phyloP scores from a whole-genome alignment of 1,140 invertebrate genomes.

The Aphelenchoides avenae region DNA sequence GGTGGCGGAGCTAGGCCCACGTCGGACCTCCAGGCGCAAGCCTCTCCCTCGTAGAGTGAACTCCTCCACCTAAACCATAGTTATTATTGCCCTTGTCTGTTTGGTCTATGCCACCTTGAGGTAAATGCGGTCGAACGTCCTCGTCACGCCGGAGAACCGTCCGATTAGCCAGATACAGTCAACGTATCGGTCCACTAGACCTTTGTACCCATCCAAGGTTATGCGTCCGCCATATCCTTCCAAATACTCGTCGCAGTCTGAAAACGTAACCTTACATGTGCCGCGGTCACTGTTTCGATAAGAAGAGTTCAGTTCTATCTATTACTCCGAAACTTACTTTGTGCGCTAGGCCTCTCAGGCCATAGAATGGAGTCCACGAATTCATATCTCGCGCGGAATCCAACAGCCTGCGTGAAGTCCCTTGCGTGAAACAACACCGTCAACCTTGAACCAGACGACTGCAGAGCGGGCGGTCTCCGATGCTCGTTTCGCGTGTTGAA shows the following conservation, averaged over 20 bases:
- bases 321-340: slow-evolving; percentile 18
- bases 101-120: too few relatives aligned
- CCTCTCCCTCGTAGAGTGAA: slow-evolving; percentile 37
- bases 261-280: slow-evolving; percentile 27
- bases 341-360: slow-evolving; percentile 37
- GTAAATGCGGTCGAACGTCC: slow-evolving; percentile 43
- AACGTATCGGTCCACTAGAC: slow-evolving; percentile 28
- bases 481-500: slow-evolving; percentile 42
- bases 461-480: slow-evolving; percentile 36
- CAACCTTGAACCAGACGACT: slow-evolving; percentile 22
- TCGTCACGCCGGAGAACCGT: slow-evolving; percentile 17
- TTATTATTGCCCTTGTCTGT: too few relatives aligned
- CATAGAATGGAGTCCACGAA: slow-evolving; percentile 32
- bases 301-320: slow-evolving; percentile 8
- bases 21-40: slow-evolving; percentile 36
- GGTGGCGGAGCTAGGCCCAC: slow-evolving; percentile 31
- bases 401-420: slow-evolving; percentile 41
- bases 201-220: slow-evolving; percentile 17
- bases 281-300: background rate
- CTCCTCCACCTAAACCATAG: slow-evolving; percentile 49
- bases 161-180: slow-evolving; percentile 52
- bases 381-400: slow-evolving; percentile 43
- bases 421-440: slow-evolving; percentile 34
- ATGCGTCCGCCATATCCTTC: slow-evolving; percentile 41
- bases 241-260: slow-evolving; percentile 48